phyloP scores from a whole-genome alignment of 2,797 vertebrate species.

The Esox lucius region DNA sequence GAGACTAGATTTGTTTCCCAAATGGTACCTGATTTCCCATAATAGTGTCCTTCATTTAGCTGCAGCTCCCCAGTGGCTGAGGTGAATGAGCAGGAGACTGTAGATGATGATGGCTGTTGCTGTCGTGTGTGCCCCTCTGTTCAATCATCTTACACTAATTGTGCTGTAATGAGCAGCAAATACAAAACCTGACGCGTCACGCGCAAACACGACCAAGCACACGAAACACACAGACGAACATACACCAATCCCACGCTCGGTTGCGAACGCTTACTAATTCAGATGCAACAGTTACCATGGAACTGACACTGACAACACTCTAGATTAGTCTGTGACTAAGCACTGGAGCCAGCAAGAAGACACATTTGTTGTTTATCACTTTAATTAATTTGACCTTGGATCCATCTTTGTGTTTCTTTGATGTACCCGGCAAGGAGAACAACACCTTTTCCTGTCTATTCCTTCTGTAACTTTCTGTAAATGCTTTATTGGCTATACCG shows the following conservation, averaged over 20 bases:
- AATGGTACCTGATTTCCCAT: conserved; percentile 41
- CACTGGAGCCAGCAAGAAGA: too few relatives aligned
- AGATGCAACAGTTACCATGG: conserved; percentile 38
- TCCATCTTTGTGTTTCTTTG: background rate
- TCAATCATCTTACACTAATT: conserved; percentile 43
- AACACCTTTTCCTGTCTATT: background rate
- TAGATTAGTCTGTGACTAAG: conserved; percentile 27
- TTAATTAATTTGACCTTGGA: conserved; percentile 32
- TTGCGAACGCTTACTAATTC: conserved; percentile 27
- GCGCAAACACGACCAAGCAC: too few relatives aligned
- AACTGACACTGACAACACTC: conserved; percentile 18
- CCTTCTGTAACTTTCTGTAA: too few relatives aligned
- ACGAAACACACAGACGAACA: too few relatives aligned
- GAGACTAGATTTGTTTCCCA: too few relatives aligned
- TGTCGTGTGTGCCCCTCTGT: background rate
- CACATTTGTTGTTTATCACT: conserved; percentile 22
- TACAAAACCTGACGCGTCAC: background rate
- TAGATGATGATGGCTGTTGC: background rate
- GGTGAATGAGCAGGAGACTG: conserved; percentile 38
- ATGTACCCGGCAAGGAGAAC: background rate
- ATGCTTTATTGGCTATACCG: background rate
- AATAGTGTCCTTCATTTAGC: conserved; percentile 51
- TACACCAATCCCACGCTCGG: too few relatives aligned
- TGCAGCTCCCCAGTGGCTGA: conserved; percentile 49
- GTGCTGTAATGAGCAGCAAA: conserved; percentile 56